phyloP scores from a whole-genome alignment of 2,113 vertebrate genomes.

The Myiopsitta monachus region DNA sequence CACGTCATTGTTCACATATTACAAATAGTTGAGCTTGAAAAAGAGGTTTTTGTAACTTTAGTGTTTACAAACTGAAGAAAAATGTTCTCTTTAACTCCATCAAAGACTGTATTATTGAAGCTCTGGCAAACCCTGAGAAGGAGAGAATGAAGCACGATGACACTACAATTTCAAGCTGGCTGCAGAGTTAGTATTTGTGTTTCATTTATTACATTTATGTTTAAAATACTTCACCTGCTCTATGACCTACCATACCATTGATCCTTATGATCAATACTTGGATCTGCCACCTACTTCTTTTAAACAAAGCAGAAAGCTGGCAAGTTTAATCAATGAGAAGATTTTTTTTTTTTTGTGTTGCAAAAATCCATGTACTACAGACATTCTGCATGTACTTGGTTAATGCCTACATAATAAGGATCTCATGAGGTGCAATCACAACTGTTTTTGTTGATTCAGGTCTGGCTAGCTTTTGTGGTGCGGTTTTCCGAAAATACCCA shows the following conservation, averaged over 20 bases:
- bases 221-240: background rate
- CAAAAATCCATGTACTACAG: background rate
- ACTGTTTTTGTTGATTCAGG: conserved; percentile 67
- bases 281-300: background rate
- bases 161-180: conserved; percentile 97
- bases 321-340: background rate
- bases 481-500: conserved; percentile 97
- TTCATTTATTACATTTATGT: background rate
- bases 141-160: conserved; percentile 99
- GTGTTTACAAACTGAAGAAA: background rate
- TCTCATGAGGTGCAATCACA: background rate
- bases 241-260: background rate
- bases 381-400: background rate
- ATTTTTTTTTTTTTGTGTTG: background rate
- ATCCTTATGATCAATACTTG: background rate
- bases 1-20: background rate
- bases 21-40: background rate
- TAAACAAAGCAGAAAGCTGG: background rate
- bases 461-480: conserved; percentile 94
- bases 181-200: conserved; percentile 88
- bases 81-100: conserved; percentile 73
- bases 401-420: background rate
- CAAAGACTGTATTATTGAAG: conserved; percentile 98
- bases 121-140: conserved; percentile 96
- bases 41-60: background rate